Base-by-base conservation (phyloP, 2,113 vertebrate genomes). In the Ameiurus melas region DNA sequence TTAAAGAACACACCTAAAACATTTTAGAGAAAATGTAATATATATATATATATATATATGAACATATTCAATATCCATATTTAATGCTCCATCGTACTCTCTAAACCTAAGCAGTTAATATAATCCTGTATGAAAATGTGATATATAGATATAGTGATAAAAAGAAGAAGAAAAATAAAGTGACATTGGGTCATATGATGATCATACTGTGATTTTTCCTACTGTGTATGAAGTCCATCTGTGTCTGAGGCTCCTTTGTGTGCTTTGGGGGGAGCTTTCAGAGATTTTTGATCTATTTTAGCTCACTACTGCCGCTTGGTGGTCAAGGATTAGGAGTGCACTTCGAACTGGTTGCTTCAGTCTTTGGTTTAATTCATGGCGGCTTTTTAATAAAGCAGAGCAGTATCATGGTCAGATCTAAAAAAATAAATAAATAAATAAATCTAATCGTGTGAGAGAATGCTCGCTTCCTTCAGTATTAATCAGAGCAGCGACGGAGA, bases 241-340 rank as follows among this genome's bases (percentile, higher is more conserved):
- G 51, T 25, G 36, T 80, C 20, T 82, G 55, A 57, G 33, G 36
- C 33, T 77, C 51, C 86, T 83, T 86, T 89, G 66, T 81, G 55
- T 60, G 78, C 17, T 58, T 1, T 5, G 13, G 12, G 19, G 8
- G 4, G 0, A 13, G n/a, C 60, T 8, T 51, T 30, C 36, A 33
- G 33, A 71, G 13, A 30, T 7, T 5, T 9, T 5, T 9, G 17
- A n/a, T 36, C 19, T 84, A n/a, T 17, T 2, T 75, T 20, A 7
- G 68, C 47, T 70, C 64, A 81, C 62, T 89, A 82, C 73, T 85
- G 80, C 87, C 85, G 10, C 75, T 83, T 85, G 30, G 85, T 85
- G 85, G 85, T 83, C 47, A 58, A 51, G 22, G 12, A 16, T 10
- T 43, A 25, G 2, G 9, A 55, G 10, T 86, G 80, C 62, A 73